Conservation (phyloP, 1,140 invertebrate genomes). For the Drosophila takahashii region DNA sequence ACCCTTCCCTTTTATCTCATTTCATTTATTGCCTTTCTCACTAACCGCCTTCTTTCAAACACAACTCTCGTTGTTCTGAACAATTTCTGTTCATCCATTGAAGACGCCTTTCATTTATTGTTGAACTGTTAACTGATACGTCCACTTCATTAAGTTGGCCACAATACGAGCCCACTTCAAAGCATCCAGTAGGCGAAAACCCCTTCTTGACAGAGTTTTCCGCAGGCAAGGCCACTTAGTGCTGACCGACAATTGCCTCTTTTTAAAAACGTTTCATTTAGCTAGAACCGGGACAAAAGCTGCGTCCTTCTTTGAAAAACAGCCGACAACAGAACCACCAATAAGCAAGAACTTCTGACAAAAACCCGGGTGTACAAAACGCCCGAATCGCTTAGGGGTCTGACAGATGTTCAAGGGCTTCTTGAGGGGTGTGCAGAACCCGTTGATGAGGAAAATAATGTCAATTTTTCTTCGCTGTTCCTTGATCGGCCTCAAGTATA, state of each 20-base stretch:
- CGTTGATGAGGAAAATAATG: slow-evolving; percentile 18
- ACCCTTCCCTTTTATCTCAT: neutral
- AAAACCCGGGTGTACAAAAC: slow-evolving; percentile 6
- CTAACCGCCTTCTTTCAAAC: no score
- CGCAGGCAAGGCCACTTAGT: slow-evolving; percentile 5
- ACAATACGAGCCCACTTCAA: slow-evolving; percentile 65
- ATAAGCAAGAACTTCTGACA: slow-evolving; percentile 17
- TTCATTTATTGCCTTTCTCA: neutral
- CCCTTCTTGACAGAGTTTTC: slow-evolving; percentile 27
- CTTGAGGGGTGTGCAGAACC: neutral
- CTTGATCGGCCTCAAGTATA: slow-evolving; percentile 61
- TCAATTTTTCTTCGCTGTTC: neutral
- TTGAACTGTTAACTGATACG: slow-evolving; percentile 55
- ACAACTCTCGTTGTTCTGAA: slow-evolving; percentile 4
- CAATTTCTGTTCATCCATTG: slow-evolving; percentile 51
- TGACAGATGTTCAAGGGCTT: slow-evolving; percentile 5
- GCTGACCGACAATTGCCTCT: slow-evolving; percentile 21
- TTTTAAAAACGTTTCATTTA: neutral
- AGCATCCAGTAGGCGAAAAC: slow-evolving; percentile 20
- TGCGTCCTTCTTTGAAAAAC: slow-evolving; percentile 9
- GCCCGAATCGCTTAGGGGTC: slow-evolving; percentile 5
- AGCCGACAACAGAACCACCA: neutral
- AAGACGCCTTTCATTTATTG: slow-evolving; percentile 16
- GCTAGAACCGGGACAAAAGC: slow-evolving; percentile 36
- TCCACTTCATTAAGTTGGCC: slow-evolving; percentile 73